A percentile compares a stretch with the other conserved stretches of the same genome.
Evolutionary conservation across 2,888 invertebrate genomes (phyloP).

Genomic region (Hydroisotoma schaefferi): DNA sequence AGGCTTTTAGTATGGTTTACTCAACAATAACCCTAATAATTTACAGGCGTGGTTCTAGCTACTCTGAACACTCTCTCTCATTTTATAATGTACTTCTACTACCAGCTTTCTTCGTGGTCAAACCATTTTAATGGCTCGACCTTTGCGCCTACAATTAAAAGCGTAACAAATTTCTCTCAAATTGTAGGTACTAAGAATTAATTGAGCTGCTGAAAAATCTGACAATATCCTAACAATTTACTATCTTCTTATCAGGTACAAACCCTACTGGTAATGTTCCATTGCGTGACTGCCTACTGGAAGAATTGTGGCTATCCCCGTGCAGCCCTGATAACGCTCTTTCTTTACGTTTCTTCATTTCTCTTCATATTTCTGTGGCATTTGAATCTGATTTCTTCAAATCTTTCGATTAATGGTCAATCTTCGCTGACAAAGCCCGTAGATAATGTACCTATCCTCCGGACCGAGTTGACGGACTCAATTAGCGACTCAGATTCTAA

Average conservation of each 20-base stretch:
- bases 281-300: conserved; percentile 2
- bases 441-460: no score
- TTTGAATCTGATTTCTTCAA: no score
- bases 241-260: conserved; percentile 1
- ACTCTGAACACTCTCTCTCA: conserved; percentile 7
- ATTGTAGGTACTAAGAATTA: conserved; percentile 4
- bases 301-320: conserved; percentile 8
- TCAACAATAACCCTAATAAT: not conserved
- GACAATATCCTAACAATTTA: not conserved
- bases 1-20: no score
- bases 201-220: not conserved
- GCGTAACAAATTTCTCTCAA: not conserved
- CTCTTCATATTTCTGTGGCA: not conserved
- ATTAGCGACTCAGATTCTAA: no score
- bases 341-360: not conserved
- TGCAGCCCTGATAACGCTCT: not conserved
- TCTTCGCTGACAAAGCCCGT: no score
- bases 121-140: not conserved
- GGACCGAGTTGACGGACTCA: no score
- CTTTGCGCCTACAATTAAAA: not conserved
- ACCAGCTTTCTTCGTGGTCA: not conserved
- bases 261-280: not conserved
- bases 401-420: no score
- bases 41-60: conserved; percentile 5
- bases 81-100: conserved; percentile 3